Evolutionary conservation across 2,113 vertebrate species (phyloP), one percentile per base, ranked within the genome.

Genomic region (Epinephelus moara): DNA sequence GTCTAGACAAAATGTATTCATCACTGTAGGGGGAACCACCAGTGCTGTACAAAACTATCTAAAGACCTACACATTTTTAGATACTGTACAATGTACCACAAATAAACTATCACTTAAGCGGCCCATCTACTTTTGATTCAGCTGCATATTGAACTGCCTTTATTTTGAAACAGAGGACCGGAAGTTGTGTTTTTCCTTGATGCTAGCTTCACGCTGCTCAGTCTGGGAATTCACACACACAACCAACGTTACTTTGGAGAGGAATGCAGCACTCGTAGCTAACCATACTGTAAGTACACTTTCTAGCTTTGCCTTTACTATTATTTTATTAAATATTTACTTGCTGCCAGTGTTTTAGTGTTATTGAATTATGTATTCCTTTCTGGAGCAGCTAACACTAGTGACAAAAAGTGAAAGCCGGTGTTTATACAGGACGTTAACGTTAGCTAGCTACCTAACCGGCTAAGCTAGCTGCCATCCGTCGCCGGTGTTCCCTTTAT

Each of bases 231-330:
- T 76, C 74, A 56, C 69, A 27, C 56, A 61, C 45, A 53, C 15
- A 37, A 37, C 33, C 33, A 37, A 7, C 12, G 47, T 49, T 75
- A 82, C 77, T 84, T 1, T 9, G 30, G 40, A 82, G 68, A 89
- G 87, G 90, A 93, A 92, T 89, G 90, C 89, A 21, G 76, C 78
- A 12, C 30, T 85, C 23, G 33, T 85, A 89, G 70, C 50, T 73
- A 59, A 25, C 37, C 14, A 3, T 15, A 88, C 70, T 62, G 94
- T 94, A 85, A 93, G 93, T 94, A 76, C 25, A 52, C 9, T 1
- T 45, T 45, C 6, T 11, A 18, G 4, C 30, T 11, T 3, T 17
- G 0, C 1, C 8, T 74, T 77, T 2, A 8, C 2, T 23, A 37
- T 62, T 61, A 27, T 15, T 4, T 40, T 1, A 21, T 27, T 50